These are phyloP conservation scores for Mizuhopecten yessoensis DNA, from an alignment of 1,140 invertebrate genomes.

Conservation along the genomic window DNA sequence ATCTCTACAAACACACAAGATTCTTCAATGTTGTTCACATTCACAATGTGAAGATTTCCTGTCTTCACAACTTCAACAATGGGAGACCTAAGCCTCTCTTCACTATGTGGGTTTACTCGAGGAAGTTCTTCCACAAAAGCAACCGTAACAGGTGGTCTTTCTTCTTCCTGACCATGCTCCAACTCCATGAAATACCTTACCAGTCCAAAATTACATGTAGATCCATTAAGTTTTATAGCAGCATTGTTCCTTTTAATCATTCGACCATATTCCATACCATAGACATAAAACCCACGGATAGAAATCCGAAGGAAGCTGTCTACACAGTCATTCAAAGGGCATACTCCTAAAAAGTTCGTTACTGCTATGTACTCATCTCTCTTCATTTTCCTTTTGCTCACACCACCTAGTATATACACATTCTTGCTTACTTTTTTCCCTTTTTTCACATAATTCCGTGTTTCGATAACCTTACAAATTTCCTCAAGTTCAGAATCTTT, in stretches of 20 bases:
- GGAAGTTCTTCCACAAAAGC: neutral
- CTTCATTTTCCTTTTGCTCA: constrained; percentile 37
- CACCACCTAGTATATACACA: constrained; percentile 51
- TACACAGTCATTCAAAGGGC: neutral
- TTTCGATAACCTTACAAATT: constrained; percentile 53
- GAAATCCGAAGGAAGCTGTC: constrained; percentile 46
- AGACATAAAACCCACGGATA: neutral
- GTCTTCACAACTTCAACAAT: neutral
- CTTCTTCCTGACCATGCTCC: neutral
- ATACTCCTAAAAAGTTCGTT: constrained; percentile 22
- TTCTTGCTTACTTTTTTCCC: neutral
- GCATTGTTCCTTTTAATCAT: constrained; percentile 57
- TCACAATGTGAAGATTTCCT: constrained; percentile 5
- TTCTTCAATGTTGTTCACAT: constrained; percentile 16
- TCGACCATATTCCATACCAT: constrained; percentile 47
- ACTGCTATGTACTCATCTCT: constrained; percentile 36
- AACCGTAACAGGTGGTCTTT: neutral
- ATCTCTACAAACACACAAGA: constrained; percentile 46
- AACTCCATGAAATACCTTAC: neutral
- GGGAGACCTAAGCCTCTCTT: neutral
- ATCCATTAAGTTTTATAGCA: neutral
- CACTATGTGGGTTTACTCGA: neutral
- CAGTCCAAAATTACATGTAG: neutral
- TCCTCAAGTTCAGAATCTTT: neutral
- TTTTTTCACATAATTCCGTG: constrained; percentile 45